These are phyloP conservation scores for Gobius niger DNA, from an alignment of 2,113 vertebrate species.

Conservation along the genomic window DNA sequence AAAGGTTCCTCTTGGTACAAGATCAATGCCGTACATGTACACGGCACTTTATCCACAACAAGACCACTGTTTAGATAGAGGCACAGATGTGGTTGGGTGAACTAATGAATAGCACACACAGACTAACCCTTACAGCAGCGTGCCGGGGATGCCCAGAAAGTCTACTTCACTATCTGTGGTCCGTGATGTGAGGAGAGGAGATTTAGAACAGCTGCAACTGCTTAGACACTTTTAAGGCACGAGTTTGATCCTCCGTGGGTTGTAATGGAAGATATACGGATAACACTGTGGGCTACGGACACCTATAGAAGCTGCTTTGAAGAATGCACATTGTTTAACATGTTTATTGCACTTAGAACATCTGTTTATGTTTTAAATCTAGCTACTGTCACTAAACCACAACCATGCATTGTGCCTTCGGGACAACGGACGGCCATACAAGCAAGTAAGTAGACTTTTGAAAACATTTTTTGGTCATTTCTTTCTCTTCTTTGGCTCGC, in stretches of 20 bases:
- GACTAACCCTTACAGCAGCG: not conserved
- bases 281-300: not conserved
- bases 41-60: constrained; percentile 24
- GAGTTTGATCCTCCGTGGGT: constrained; percentile 9
- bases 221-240: constrained; percentile 26
- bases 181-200: constrained; percentile 25
- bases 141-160: constrained; percentile 10
- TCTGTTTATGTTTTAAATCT: not conserved
- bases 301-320: not conserved
- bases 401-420: not conserved
- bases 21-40: constrained; percentile 12
- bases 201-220: constrained; percentile 49
- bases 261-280: constrained; percentile 4
- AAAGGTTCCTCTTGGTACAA: constrained; percentile 17
- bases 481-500: not conserved
- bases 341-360: not conserved
- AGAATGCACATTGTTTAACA: not conserved
- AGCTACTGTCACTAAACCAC: not conserved
- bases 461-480: not conserved
- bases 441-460: not conserved
- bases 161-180: constrained; percentile 30
- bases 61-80: constrained; percentile 31
- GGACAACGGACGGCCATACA: not conserved
- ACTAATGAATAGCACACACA: constrained; percentile 47
- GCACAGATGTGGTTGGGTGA: constrained; percentile 36